Evolutionary conservation across 2,113 vertebrate genomes (phyloP), one percentile per base, ranked within the genome.

Genomic region (Tilapia sparmanii): DNA sequence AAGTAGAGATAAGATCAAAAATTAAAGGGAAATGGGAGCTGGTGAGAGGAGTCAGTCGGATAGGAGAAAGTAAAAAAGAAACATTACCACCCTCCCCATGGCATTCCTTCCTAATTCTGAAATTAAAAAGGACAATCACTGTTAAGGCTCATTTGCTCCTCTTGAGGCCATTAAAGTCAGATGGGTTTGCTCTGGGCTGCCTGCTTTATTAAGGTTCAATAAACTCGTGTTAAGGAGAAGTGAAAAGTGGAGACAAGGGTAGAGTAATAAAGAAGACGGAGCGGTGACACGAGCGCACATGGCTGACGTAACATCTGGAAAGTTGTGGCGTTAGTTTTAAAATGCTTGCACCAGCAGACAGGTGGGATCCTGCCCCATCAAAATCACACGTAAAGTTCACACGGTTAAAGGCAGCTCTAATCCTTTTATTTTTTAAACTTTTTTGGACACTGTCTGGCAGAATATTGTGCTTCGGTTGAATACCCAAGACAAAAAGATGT

Each of bases 81-180:
- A 66, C 61, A 66, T 68, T 4, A 11, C 59, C 16, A 11, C 53
- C 50, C 16, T 47, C 24, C 26, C 31, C 1, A 13, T 22, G 50
- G 50, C 47, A 68, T 80, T 82, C 79, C 45, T 66, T 82, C 26
- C n/a, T 52, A 42, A 82, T 88, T 80, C 45, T 33, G 47, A 78
- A 78, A 78, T 78, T 78, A 78, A 76, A 68, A 88, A 90, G 73
- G 80, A 66, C 90, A 87, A 86, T 87, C 57, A 68, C 55, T 47
- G 63, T 86, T 88, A 59, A 85, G 86, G 84, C 86, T 88, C 84
- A 85, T 91, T 94, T 87, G 29, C 81, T 90, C 85, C 76, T 88
- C 83, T 59, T 18, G 47, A 85, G 87, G 86, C 85, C 71, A 81
- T 93, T 91, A 86, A 84, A 83, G 82, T 91, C 83, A 87, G 86